Evolutionary conservation across 2,888 invertebrate species (phyloP).

Genomic region (Helicoverpa assulta): DNA sequence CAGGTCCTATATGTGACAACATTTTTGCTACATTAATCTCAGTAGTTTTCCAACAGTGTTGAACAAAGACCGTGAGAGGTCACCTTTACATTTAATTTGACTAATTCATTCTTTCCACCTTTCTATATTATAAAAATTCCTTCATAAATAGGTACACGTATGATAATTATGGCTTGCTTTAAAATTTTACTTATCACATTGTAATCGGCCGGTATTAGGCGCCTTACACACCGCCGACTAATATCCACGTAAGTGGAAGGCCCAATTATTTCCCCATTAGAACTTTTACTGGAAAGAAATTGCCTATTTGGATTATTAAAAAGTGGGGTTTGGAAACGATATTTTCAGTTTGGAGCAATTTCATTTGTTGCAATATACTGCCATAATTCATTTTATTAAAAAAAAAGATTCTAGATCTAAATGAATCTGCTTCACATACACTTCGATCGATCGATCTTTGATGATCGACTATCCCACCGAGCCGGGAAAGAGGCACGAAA

Average conservation of each 20-base stretch:
- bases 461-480: too few relatives aligned
- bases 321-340: conserved; percentile 53
- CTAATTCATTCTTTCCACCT: neutral
- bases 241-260: conserved; percentile 72
- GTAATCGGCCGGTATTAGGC: conserved; percentile 67
- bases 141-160: conserved; percentile 9
- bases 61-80: conserved; percentile 2
- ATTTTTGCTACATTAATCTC: neutral
- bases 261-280: conserved; percentile 83
- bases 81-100: conserved; percentile 4
- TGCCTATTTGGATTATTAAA: conserved; percentile 76
- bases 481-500: too few relatives aligned
- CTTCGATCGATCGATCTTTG: too few relatives aligned
- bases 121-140: neutral
- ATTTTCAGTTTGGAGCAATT: conserved; percentile 34
- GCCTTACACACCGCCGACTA: conserved; percentile 63
- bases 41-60: neutral
- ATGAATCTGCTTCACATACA: too few relatives aligned
- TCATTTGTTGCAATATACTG: conserved; percentile 18
- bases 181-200: conserved; percentile 62
- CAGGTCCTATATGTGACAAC: conserved; percentile 6
- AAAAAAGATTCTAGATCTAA: neutral
- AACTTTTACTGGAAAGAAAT: conserved; percentile 72
- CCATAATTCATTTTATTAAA: neutral
- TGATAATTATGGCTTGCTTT: conserved; percentile 56